Percentiles rank a stretch among this genome's conserved stretches.
These are phyloP conservation scores for Hydrocynus forskahlii DNA, from an alignment of 2,797 vertebrate species.

Conservation along the genomic window DNA sequence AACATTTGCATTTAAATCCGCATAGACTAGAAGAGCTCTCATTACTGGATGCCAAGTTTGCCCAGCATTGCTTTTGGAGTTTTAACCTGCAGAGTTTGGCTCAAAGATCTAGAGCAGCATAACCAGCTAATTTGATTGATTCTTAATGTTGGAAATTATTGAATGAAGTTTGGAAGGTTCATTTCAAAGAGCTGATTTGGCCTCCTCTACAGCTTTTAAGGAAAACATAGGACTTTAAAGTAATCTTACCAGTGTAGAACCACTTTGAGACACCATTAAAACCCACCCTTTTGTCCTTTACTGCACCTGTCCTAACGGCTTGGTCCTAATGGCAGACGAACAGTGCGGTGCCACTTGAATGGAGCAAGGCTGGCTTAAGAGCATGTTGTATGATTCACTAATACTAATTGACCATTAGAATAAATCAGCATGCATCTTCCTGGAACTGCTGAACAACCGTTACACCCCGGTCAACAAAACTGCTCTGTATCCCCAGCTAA, in stretches of 20 bases:
- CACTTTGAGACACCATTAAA: not conserved
- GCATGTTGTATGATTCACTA: conserved; percentile 48
- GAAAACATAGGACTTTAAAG: not conserved
- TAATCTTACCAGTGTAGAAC: not conserved
- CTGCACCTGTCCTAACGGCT: conserved; percentile 26
- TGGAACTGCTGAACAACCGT: conserved; percentile 44
- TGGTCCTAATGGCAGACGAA: conserved; percentile 30
- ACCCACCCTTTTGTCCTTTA: not conserved
- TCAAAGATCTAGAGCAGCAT: not conserved
- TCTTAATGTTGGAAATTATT: too few relatives aligned
- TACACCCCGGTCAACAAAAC: conserved; percentile 44
- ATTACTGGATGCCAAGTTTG: not conserved
- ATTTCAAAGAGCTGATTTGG: not conserved
- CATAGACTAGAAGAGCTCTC: not conserved
- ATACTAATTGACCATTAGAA: conserved; percentile 59
- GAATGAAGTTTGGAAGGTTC: not conserved
- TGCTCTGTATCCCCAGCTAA: conserved; percentile 14
- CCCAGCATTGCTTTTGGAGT: not conserved
- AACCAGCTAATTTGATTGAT: too few relatives aligned
- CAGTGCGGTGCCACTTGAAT: conserved; percentile 29
- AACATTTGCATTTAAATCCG: conserved; percentile 22
- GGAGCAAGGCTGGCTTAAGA: conserved; percentile 7
- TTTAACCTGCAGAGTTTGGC: not conserved
- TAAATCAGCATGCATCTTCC: conserved; percentile 61
- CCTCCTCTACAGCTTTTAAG: not conserved